Base-by-base conservation (phyloP, 2,797 vertebrate genomes). In the Tapera naevia region DNA sequence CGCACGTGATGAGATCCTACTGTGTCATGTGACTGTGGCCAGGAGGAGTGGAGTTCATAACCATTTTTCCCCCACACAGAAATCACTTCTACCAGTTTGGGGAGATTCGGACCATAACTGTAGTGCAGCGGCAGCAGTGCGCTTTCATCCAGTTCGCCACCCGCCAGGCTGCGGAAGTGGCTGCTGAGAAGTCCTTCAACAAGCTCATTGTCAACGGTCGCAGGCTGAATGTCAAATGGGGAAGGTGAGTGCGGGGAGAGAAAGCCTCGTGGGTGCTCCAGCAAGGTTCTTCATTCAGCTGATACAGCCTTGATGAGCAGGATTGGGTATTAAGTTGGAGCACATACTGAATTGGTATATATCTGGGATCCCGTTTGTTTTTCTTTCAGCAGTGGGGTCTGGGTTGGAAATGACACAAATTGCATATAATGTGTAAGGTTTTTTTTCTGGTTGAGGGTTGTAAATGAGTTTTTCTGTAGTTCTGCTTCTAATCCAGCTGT, bases 31-130 rank as follows among this genome's bases (percentile, higher is more conserved):
- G 48, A 23, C 33, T 41, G 51, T 6, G 1, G 33, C 11, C 27
- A 8, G 19, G 19, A 62, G 56, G 53, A 76, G 14, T 8, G 5
- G 16, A 1, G 2, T 33, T 62, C 33, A 5, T 25, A 7, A 28
- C 15, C 0, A 0, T 32, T 33, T 46, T 67, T 30, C 46, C 45
- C 4, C 76, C 4, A 15, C 53, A 7, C 95, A 99, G 99, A 98
- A 99, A 98, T 97, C 99, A 99, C 93, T 99, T 99, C 93, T 99
- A 99, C 96, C 99, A 99, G 97, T 99, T 99, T 94, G 99, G 99
- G 35, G 99, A 99, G 98, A 99, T 99, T 66, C 98, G 99, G 51
- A 99, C 99, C 2, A 99, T 99, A 88, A 99, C 99, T 0, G 99
- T 99, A 6, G 99, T 99, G 43, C 99, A 99, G 96, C 98, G 99